Evolutionary conservation across 2,797 vertebrate genomes (phyloP), one percentile per base, ranked within the genome.

Genomic region (Acipenser transmontanus): DNA sequence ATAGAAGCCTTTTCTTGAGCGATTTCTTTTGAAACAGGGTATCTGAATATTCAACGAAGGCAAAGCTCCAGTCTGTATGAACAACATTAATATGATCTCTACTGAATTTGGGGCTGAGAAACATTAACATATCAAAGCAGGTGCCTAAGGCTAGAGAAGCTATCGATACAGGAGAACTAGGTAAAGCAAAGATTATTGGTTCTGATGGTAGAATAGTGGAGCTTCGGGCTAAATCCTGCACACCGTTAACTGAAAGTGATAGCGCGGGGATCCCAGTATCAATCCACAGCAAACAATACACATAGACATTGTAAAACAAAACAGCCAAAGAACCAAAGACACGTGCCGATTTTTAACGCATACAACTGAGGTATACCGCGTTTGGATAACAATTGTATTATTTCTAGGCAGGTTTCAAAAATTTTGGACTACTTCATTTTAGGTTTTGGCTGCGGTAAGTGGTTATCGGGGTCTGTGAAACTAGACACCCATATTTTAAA

Each of bases 71-170:
- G 92, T 94, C 95, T 95, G 93, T 95, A 94, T 91, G 95, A 95
- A 96, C 96, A 95, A 95, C 95, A 96, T 98, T 96, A 98, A 99
- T 98, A 97, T 97, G 97, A 98, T 99, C 96, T 98, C 93, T 91
- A 91, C 94, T 97, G 97, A 97, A 94, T 96, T 95, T 93, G 89
- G 89, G 91, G 92, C 93, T 94, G 93, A 89, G 89, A 91, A 68
- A 91, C 91, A 99, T 99, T 99, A 95, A 88, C 97, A 99, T 98
- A 98, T 99, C 95, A 99, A 99, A 99, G 96, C 89, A 80, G 75
- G 77, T 80, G 95, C 95, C 95, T 79, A 87, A 89, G 97, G 97
- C 95, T 83, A 95, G 91, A 98, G 94, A 96, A 99, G 93, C 94
- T 95, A 98, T 99, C 96, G 95, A 98, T 99, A 98, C 91, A 77